phyloP scores from a whole-genome alignment of 2,888 invertebrate genomes.

The Andrena marginata region DNA sequence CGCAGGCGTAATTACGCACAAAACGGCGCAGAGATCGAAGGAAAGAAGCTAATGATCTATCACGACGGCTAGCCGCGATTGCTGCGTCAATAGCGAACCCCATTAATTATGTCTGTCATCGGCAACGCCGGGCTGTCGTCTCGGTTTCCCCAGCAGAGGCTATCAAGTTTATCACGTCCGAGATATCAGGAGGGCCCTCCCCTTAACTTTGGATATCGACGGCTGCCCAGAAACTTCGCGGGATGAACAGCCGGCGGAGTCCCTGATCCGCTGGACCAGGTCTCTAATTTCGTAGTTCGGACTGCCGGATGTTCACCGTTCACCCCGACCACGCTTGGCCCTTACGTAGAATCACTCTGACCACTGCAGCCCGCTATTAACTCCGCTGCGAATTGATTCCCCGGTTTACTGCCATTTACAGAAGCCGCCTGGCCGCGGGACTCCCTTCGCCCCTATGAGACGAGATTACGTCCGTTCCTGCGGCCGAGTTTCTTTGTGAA shows the following conservation, averaged over 20 bases:
- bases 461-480: slow-evolving; percentile 6
- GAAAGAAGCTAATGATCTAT: neutral
- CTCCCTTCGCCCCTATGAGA: neutral
- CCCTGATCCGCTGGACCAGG: slow-evolving; percentile 39
- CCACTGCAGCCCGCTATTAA: slow-evolving; percentile 76
- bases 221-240: slow-evolving; percentile 50
- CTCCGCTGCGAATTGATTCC: slow-evolving; percentile 77
- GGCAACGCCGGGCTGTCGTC: slow-evolving; percentile 49
- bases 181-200: slow-evolving; percentile 39
- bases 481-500: neutral
- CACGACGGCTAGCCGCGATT: neutral
- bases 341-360: slow-evolving; percentile 69
- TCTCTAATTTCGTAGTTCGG: slow-evolving; percentile 61
- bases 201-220: slow-evolving; percentile 59
- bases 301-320: slow-evolving; percentile 56
- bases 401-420: slow-evolving; percentile 73
- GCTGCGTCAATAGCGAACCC: neutral
- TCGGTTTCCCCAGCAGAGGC: slow-evolving; percentile 37
- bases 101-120: slow-evolving; percentile 54
- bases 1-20: neutral
- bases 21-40: slow-evolving; percentile 13
- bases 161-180: slow-evolving; percentile 56
- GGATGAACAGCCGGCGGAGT: slow-evolving; percentile 63
- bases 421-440: slow-evolving; percentile 41
- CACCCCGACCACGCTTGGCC: slow-evolving; percentile 59